A percentile compares a stretch with the other conserved stretches of the same genome.
Conservation (phyloP, 2,797 vertebrate genomes). For the Adrianichthys oophorus region DNA sequence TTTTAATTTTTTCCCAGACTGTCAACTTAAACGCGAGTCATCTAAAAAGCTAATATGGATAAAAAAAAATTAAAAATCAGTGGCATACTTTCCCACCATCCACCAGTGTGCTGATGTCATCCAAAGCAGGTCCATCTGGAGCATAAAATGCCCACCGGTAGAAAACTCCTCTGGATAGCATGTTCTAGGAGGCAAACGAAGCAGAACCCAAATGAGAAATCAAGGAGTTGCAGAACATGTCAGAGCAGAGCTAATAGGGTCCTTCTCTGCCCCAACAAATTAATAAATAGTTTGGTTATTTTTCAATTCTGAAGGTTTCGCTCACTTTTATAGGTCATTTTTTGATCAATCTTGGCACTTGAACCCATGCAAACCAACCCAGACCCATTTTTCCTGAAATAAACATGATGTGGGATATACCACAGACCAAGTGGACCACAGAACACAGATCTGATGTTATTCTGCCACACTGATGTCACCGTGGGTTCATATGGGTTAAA, state of each 20-base stretch:
- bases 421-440: too few relatives aligned
- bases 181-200: conserved; percentile 70
- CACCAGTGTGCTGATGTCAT: conserved; percentile 83
- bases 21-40: too few relatives aligned
- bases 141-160: conserved; percentile 92
- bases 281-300: background rate
- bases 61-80: conserved; percentile 18
- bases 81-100: conserved; percentile 83
- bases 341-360: too few relatives aligned
- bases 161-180: conserved; percentile 86
- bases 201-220: background rate
- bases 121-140: conserved; percentile 84
- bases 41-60: background rate
- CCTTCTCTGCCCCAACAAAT: background rate
- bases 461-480: too few relatives aligned
- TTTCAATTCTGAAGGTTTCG: too few relatives aligned
- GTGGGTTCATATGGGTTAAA: too few relatives aligned
- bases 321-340: too few relatives aligned
- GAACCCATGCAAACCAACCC: too few relatives aligned
- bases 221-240: conserved; percentile 2
- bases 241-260: background rate
- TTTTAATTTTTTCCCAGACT: too few relatives aligned
- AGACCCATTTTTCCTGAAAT: too few relatives aligned
- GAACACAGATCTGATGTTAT: too few relatives aligned
- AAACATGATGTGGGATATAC: too few relatives aligned